These are phyloP conservation scores for Baccha elongata DNA, from an alignment of 2,888 invertebrate genomes.

Conservation along the genomic window DNA sequence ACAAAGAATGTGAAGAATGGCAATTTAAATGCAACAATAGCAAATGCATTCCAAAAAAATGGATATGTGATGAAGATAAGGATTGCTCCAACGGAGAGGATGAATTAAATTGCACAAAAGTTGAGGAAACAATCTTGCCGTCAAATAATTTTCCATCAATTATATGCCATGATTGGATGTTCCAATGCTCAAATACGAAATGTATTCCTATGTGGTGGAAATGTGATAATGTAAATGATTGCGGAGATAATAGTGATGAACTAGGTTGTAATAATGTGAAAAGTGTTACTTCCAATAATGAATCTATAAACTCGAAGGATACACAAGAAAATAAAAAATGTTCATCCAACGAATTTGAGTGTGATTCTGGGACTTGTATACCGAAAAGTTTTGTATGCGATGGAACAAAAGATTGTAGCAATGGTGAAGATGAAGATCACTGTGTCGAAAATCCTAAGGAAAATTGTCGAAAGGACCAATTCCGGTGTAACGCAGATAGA, in stretches of 20 bases:
- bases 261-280: constrained; percentile 83
- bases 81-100: constrained; percentile 89
- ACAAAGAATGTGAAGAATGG: constrained; percentile 86
- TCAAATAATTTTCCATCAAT: constrained; percentile 79
- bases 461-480: constrained; percentile 82
- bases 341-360: constrained; percentile 75
- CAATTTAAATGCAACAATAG: constrained; percentile 87
- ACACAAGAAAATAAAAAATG: constrained; percentile 79
- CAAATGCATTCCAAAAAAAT: constrained; percentile 84
- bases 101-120: constrained; percentile 86
- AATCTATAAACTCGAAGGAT: constrained; percentile 36
- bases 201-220: constrained; percentile 92
- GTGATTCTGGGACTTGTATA: constrained; percentile 84
- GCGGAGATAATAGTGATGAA: constrained; percentile 90
- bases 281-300: constrained; percentile 18
- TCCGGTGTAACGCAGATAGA: constrained; percentile 85
- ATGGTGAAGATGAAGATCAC: constrained; percentile 86
- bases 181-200: constrained; percentile 87
- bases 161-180: constrained; percentile 90
- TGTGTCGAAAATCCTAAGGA: constrained; percentile 80
- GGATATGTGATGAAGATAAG: constrained; percentile 87
- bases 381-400: constrained; percentile 84
- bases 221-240: constrained; percentile 90
- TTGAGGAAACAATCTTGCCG: constrained; percentile 41
- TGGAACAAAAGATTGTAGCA: constrained; percentile 83